phyloP scores from a whole-genome alignment of 2,888 invertebrate genomes.

The Diplolepis rosae region DNA sequence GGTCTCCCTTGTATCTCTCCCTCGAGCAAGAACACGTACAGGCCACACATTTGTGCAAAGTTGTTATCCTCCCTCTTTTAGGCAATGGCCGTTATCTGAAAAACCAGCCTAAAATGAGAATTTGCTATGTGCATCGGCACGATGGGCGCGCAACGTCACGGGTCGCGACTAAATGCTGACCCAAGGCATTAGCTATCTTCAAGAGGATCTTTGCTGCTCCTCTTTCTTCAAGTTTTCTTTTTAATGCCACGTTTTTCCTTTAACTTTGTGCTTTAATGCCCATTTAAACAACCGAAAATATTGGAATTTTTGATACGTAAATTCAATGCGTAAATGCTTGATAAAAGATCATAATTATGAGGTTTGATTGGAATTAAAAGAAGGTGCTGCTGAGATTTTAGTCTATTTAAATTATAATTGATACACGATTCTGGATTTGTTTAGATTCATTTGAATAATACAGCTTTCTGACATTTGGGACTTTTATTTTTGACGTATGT shows the following conservation, averaged over 20 bases:
- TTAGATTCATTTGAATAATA: no score
- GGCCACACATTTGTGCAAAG: constrained; percentile 44
- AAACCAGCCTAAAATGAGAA: constrained; percentile 61
- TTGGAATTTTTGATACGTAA: background rate
- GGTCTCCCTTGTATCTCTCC: constrained; percentile 39
- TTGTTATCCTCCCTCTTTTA: constrained; percentile 53
- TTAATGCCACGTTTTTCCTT: constrained; percentile 33
- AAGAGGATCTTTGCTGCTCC: constrained; percentile 41
- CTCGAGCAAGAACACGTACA: constrained; percentile 46
- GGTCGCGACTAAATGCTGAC: constrained; percentile 26
- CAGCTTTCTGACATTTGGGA: no score
- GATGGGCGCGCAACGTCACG: constrained; percentile 36
- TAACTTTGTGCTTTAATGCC: background rate
- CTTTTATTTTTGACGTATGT: no score
- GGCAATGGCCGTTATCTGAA: constrained; percentile 64
- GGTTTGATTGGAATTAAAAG: no score
- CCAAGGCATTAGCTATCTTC: constrained; percentile 55
- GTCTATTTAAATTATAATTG: no score
- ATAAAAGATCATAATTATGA: no score
- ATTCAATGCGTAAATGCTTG: no score
- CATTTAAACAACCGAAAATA: background rate
- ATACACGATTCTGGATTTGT: no score
- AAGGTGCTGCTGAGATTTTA: no score
- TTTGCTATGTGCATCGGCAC: constrained; percentile 55
- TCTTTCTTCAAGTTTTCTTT: constrained; percentile 26